Base-by-base conservation (phyloP, 2,888 invertebrate species). In the Chrysotoxum bicinctum region DNA sequence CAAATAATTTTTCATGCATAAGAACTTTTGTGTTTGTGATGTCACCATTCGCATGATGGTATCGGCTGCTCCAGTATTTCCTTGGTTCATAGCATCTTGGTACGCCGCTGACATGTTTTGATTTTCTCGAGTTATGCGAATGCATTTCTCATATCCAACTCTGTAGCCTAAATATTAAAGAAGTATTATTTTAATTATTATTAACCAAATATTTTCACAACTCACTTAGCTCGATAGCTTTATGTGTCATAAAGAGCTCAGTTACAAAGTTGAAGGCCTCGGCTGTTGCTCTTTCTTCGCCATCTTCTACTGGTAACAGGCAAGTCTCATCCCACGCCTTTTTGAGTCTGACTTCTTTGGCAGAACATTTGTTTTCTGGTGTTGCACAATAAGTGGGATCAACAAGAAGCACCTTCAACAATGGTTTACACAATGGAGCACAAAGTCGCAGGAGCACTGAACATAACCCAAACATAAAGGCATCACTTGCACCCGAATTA, bases 191-290 rank as follows among this genome's bases (percentile, higher is more conserved):
- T 12, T 6, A 48, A 48, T 0, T 2, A 43, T n/a, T 16, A n/a
- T 21, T 3, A 19, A 4, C 0, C n/a, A 12, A 12, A 43, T 48
- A 60, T 19, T 40, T 1, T 3, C 56, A 68, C 3, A 64, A 85
- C 76, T 68, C 88, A 93, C 96, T 95, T 69, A 98, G 93, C 90
- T 97, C 96, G 70, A 98, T 93, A 64, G 97, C 95, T 89, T 96
- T 95, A 90, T 98, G 98, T 0, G 97, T 96, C 93, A 98, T 94
- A 91, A 95, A 98, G 91, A 97, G 96, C 90, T 98, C 98, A 0
- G 97, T 98, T 14, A 97, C 95, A 91, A 98, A 98, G 90, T 94
- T 96, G 89, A 95, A 97, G 19, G 93, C 93, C 0, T 94, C 93
- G 1, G 93, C 92, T 0, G 93, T 94, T 2, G 93, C 92, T 14